Conservation (phyloP, 1,140 invertebrate genomes). For the Pachypsylla venusta region DNA sequence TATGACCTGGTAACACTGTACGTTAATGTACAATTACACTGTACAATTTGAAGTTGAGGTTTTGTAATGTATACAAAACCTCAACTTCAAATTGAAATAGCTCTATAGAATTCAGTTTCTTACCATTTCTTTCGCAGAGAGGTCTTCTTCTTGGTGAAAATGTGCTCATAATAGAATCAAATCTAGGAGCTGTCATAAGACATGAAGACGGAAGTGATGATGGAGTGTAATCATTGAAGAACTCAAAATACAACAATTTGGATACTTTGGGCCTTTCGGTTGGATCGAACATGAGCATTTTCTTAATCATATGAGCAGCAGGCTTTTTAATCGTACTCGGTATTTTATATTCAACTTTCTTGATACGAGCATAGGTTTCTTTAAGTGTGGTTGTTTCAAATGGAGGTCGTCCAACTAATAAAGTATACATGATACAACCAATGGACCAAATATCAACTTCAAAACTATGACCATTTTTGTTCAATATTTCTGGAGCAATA, state of each 20-base stretch:
- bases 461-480: conserved; percentile 85
- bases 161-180: conserved; percentile 47
- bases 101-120: no score
- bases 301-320: conserved; percentile 65
- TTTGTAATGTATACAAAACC: no score
- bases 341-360: conserved; percentile 80
- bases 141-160: conserved; percentile 41
- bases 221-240: conserved; percentile 58
- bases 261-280: conserved; percentile 59
- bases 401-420: conserved; percentile 86
- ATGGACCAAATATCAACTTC: conserved; percentile 97
- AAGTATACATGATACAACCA: conserved; percentile 89
- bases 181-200: conserved; percentile 78
- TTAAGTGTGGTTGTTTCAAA: conserved; percentile 81
- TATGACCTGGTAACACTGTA: no score
- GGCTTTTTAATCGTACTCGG: conserved; percentile 50
- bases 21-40: no score
- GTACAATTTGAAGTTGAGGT: no score
- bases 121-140: conserved; percentile 47
- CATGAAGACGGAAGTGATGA: conserved; percentile 69
- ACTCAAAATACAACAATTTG: conserved; percentile 56
- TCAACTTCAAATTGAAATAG: no score
- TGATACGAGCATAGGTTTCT: conserved; percentile 86
- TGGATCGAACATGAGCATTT: conserved; percentile 72
- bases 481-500: conserved; percentile 90